phyloP scores from a whole-genome alignment of 2,113 vertebrate species.

The Bos taurus region ARS-UCD2.0 NC_037350.1:41311501-41312000 shows the following conservation, averaged over 20 bases:
- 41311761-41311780: not conserved
- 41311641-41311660: not conserved
- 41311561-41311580: not conserved
- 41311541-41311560: not conserved
- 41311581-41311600: not conserved
- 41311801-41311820: not conserved
- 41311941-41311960: not conserved
- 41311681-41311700: not conserved
- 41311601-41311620: not conserved
- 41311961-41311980: not conserved
- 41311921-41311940: not conserved
- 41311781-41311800: not conserved
- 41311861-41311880: not conserved
- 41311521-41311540: not conserved
- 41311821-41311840: not conserved
- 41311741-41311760: not conserved
- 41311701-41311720: not conserved
- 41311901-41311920: not conserved
- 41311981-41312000: not conserved
- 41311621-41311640: not conserved
- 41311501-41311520: accelerated
- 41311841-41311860: not conserved
- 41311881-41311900: not conserved
- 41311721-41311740: not conserved
- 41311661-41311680: not conserved